A percentile compares a stretch with the other conserved stretches of the same genome.
Evolutionary conservation across 2,888 invertebrate genomes (phyloP).

Genomic region (Pandemis heparana): DNA sequence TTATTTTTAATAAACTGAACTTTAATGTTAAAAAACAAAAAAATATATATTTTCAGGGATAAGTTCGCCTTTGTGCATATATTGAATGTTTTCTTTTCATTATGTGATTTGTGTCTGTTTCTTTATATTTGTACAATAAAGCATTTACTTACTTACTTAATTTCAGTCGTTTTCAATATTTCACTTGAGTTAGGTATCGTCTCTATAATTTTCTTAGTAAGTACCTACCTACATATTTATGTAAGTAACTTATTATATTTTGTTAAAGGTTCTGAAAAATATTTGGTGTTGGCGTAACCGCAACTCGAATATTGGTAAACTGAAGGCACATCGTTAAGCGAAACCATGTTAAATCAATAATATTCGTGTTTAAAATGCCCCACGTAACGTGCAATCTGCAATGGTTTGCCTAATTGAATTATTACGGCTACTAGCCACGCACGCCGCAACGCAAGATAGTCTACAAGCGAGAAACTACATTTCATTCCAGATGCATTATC

Average conservation of each 20-base stretch:
- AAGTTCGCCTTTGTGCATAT: too few species aligned
- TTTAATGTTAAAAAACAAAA: too few species aligned
- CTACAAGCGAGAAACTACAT: conserved; percentile 42
- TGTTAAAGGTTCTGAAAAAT: neutral
- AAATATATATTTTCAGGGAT: too few species aligned
- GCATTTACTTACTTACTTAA: too few species aligned
- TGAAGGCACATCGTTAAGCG: neutral
- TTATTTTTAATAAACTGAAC: too few species aligned
- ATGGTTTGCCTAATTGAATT: conserved; percentile 27
- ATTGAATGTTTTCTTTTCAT: too few species aligned
- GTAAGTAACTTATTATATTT: neutral
- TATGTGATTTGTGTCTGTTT: too few species aligned
- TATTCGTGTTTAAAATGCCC: neutral
- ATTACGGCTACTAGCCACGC: conserved; percentile 2
- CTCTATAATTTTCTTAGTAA: too few species aligned
- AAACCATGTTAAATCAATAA: neutral
- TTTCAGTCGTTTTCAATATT: too few species aligned
- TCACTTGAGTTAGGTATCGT: too few species aligned
- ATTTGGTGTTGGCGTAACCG: neutral
- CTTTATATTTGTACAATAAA: too few species aligned
- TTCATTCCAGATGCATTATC: neutral
- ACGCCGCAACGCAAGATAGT: conserved; percentile 14
- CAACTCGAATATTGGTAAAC: neutral
- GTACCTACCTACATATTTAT: too few species aligned
- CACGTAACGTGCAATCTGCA: conserved; percentile 1